Percentiles rank a stretch among this genome's conserved stretches.
phyloP scores from a whole-genome alignment of 2,113 vertebrate genomes.

The Erpornis zantholeuca region DNA sequence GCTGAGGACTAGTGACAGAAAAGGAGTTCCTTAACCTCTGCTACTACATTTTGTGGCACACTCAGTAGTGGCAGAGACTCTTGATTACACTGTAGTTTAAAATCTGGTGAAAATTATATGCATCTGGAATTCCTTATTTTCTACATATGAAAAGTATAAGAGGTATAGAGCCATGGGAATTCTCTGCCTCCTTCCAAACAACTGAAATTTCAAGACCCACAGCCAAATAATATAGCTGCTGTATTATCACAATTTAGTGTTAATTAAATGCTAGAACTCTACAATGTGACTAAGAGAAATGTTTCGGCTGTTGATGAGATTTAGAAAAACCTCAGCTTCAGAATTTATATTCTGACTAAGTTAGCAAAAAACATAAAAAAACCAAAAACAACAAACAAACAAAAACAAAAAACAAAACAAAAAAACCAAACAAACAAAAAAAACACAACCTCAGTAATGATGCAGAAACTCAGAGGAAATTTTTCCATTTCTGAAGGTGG shows the following conservation, averaged over 20 bases:
- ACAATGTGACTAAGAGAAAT: not conserved
- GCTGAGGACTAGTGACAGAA: not conserved
- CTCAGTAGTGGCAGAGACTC: not conserved
- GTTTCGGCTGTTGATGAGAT: too few relatives aligned
- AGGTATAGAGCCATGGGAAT: not conserved
- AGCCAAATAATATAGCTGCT: not conserved
- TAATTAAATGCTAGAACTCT: not conserved
- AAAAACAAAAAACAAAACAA: too few relatives aligned
- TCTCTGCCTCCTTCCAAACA: not conserved
- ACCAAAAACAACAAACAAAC: too few relatives aligned
- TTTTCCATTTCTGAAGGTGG: not conserved
- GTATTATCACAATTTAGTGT: not conserved
- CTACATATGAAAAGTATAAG: not conserved
- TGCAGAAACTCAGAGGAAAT: not conserved
- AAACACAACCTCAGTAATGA: rapidly evolving
- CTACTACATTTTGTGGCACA: not conserved
- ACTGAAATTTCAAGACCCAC: not conserved
- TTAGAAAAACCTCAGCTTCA: not conserved
- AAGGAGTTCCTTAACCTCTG: not conserved
- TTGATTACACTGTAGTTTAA: not conserved
- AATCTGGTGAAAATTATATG: not conserved
- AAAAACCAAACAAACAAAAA: too few relatives aligned
- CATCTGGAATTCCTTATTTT: not conserved
- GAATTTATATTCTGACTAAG: not conserved
- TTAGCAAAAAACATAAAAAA: not conserved